Evolutionary conservation across 1,140 invertebrate genomes (phyloP), one percentile per base, ranked within the genome.

Genomic region (Grapholita molesta): DNA sequence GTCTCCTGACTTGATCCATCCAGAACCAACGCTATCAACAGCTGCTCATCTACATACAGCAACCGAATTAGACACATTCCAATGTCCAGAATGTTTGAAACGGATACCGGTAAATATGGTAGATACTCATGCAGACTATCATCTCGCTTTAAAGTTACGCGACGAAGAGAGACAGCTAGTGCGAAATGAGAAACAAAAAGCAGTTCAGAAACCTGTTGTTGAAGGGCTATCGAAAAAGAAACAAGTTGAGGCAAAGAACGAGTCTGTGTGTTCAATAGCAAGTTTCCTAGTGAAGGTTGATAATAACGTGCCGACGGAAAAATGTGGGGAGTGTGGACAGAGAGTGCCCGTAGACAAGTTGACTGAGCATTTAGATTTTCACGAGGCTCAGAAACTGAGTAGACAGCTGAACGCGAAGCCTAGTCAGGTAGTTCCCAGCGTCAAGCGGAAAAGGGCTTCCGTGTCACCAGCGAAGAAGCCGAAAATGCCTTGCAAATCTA

Each of bases 361-460:
- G 79, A 69, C 83, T 11, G 94, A 95, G 76, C 96, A 96, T 83
- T 84, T 92, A 67, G 95, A 96, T 88, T 96, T 94, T 85, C 96
- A 96, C 80, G 86, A 94, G 70, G 95, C 96, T 3, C 94, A 94
- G 77, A 94, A 93, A 76, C 78, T 96, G 32, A 95, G 94, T 77
- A 87, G 89, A 72, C 89, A 90, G 92, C 79, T 80, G 18, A 83
- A 86, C 66, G 74, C 66, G 21, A 79, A 82, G 69, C 25, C 69
- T 3, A 67, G 57, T 61, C 21, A 65, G 67, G 42, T 21, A 68
- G 24, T 48, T 68, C 24, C 67, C 53, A 80, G 57, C 74, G 70
- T 68, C 11, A 91, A 88, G 73, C 79, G 86, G 65, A 90, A 89
- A 78, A 80, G 79, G 52, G 86, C 83, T 69, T 82, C 80, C n/a